Evolutionary conservation across 1,140 invertebrate species (phyloP).

Genomic region (Pogonomyrmex barbatus): DNA sequence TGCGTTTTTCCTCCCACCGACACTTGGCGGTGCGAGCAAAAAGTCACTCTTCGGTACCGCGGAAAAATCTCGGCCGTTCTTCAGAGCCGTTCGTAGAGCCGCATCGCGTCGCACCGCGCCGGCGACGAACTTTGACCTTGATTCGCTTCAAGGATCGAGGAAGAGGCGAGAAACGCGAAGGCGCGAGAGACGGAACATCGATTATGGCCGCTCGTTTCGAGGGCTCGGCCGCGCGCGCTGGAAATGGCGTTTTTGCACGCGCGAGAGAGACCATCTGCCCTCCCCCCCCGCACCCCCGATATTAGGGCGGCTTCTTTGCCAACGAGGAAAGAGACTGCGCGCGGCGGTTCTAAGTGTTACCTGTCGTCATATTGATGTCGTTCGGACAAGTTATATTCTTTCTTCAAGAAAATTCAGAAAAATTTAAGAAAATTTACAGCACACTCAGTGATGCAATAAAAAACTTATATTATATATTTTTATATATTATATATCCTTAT

Average conservation of each 20-base stretch:
- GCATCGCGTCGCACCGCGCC: background rate
- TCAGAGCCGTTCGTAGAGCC: slow-evolving; percentile 3
- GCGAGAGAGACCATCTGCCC: slow-evolving; percentile 61
- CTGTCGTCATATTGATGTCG: slow-evolving; percentile 53
- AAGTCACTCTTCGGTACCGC: slow-evolving; percentile 46
- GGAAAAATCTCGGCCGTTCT: slow-evolving; percentile 68
- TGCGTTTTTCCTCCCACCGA: slow-evolving; percentile 64
- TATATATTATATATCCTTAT: background rate
- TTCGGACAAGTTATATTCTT: slow-evolving; percentile 18
- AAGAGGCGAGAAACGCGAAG: slow-evolving; percentile 62
- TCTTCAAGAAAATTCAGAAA: background rate
- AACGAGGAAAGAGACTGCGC: slow-evolving; percentile 47
- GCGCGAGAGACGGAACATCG: slow-evolving; percentile 72
- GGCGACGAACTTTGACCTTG: slow-evolving; percentile 62
- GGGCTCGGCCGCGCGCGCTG: slow-evolving; percentile 67
- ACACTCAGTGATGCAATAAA: background rate
- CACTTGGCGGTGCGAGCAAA: slow-evolving; percentile 44
- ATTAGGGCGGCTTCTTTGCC: slow-evolving; percentile 62
- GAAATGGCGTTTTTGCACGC: slow-evolving; percentile 71
- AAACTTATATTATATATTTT: background rate
- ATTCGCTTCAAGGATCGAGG: slow-evolving; percentile 54
- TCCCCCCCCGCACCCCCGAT: background rate
- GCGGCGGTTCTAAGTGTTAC: slow-evolving; percentile 32
- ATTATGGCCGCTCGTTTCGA: slow-evolving; percentile 73
- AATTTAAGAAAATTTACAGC: background rate